These are phyloP conservation scores for Gonocerus acuteangulatus DNA, from an alignment of 2,888 invertebrate species.

Conservation along the genomic window DNA sequence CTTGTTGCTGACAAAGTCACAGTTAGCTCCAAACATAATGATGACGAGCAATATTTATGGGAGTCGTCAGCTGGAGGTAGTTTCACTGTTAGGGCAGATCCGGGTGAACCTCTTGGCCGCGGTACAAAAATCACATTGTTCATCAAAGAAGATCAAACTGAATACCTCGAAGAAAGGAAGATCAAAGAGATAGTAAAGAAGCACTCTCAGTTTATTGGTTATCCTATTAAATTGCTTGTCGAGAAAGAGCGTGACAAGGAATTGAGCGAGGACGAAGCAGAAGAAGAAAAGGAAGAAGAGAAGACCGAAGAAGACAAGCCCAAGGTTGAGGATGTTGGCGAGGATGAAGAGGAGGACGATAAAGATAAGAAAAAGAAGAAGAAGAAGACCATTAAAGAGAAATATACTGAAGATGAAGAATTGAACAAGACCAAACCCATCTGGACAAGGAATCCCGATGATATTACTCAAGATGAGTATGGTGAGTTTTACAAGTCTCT, in stretches of 20 bases:
- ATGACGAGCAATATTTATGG: conserved; percentile 97
- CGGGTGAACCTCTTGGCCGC: conserved; percentile 71
- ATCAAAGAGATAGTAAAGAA: conserved; percentile 98
- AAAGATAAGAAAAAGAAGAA: conserved; percentile 74
- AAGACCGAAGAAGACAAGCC: conserved; percentile 56
- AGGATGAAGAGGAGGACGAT: conserved; percentile 66
- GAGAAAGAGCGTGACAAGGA: conserved; percentile 95
- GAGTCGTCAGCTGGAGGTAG: conserved; percentile 97
- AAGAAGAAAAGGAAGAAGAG: conserved; percentile 81
- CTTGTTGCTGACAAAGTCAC: conserved; percentile 89
- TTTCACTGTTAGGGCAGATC: conserved; percentile 79
- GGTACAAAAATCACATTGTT: conserved; percentile 91
- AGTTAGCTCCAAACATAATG: conserved; percentile 92
- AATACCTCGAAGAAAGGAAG: conserved; percentile 88
- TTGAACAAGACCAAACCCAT: conserved; percentile 97
- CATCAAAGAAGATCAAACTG: conserved; percentile 92
- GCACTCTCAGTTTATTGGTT: conserved; percentile 97
- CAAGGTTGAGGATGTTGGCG: conserved; percentile 63
- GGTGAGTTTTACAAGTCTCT: conserved; percentile 97
- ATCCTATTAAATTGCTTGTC: conserved; percentile 90
- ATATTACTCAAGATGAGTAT: conserved; percentile 92
- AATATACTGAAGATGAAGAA: conserved; percentile 96
- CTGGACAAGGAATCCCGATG: conserved; percentile 95
- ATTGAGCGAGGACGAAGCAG: conserved; percentile 83
- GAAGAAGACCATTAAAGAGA: conserved; percentile 96